Evolutionary conservation across 92 coral and sea anemone genomes (phyloP), one percentile per base, ranked within the genome.

Genomic region (Zoanthus sansibaricus): DNA sequence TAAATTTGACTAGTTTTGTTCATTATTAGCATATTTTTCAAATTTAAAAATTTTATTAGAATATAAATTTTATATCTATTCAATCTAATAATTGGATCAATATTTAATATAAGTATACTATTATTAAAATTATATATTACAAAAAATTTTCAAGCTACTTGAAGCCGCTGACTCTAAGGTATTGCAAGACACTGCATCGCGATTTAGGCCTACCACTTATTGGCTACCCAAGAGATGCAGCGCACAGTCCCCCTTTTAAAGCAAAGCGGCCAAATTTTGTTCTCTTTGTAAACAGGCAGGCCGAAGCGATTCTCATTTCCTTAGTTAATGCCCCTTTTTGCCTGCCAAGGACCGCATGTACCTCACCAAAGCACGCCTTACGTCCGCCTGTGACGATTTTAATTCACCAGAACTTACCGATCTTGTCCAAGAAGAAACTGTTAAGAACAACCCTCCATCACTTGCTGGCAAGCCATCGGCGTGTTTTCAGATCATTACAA

Each of bases 161-260:
- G 48, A 76, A 15, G 66, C 66, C 37, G 84, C 84, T 48, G 67
- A 78, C 42, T 78, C 67, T 32, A 78, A 78, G 45, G 20, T 45
- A 11, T 44, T 75, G 79, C 55, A 20, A 6, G 58, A 55, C 4
- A 75, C 79, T 8, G 79, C 55, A 14, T 56, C 66, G 11, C 48
- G 18, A 68, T 68, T 25, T 21, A 16, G 70, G 20, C 70, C 18
- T 16, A 62, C 18, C 20, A 62, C 70, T 16, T 16, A 16, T 21
- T 16, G 18, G 14, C 70, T 21, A 5, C 70, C 72, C 25, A 25
- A 31, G 33, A 31, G 18, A 68, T 14, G 32, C 32, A 14, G 44
- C 72, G 31, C 25, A 7, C 72, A 68, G 32, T 14, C 72, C 72
- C 21, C 72, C 21, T 14, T 6, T 68, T 9, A 20, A n/a, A 14